A percentile compares a stretch with the other conserved stretches of the same genome.
These are phyloP conservation scores for Phacellophora camtschatica DNA, from an alignment of 30 jellyfish, hydroid and myxozoan species.

Conservation along the genomic window DNA sequence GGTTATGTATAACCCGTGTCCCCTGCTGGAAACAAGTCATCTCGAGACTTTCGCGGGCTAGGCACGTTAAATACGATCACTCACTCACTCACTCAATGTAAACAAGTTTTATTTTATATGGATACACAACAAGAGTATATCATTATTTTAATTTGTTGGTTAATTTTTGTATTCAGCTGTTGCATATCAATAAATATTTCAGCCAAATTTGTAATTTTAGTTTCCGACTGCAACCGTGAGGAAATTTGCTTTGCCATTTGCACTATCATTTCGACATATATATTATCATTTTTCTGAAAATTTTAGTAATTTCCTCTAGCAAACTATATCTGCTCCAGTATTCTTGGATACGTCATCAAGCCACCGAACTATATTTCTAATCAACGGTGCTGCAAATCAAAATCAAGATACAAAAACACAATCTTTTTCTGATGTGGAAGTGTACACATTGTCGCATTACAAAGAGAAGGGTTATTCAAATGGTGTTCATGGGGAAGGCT, in stretches of 20 bases:
- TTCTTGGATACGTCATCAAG: slow-evolving; percentile 82
- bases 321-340: slow-evolving; percentile 73
- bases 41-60: too few relatives aligned
- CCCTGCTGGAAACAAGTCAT: too few relatives aligned
- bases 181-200: too few relatives aligned
- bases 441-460: slow-evolving; percentile 61
- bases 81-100: too few relatives aligned
- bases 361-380: slow-evolving; percentile 73
- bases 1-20: too few relatives aligned
- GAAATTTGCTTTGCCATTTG: too few relatives aligned
- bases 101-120: not conserved
- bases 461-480: slow-evolving; percentile 64
- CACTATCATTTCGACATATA: not conserved
- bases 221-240: too few relatives aligned
- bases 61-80: too few relatives aligned
- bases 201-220: too few relatives aligned
- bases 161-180: too few relatives aligned
- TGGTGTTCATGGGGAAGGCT: slow-evolving; percentile 96
- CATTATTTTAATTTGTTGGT: not conserved
- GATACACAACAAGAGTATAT: not conserved
- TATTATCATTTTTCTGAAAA: not conserved
- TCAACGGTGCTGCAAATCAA: not conserved
- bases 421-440: slow-evolving; percentile 72
- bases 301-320: slow-evolving; percentile 22
- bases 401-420: not conserved